Evolutionary conservation across 1,140 invertebrate species (phyloP).

Genomic region (Manduca sexta): DNA sequence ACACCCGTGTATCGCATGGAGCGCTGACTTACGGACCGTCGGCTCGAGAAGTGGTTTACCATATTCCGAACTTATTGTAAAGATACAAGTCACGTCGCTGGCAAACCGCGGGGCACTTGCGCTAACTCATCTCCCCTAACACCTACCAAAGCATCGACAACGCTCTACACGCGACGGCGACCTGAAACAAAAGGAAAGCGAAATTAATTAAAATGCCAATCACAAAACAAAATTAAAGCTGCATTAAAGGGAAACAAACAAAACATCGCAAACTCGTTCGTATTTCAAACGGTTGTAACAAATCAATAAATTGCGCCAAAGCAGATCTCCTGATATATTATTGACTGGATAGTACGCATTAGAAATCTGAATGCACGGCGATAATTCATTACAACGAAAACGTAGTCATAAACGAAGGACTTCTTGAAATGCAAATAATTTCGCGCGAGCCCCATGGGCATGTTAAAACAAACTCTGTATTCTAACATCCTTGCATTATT

Average conservation of each 20-base stretch:
- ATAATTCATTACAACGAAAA: conserved; percentile 32
- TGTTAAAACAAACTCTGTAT: conserved; percentile 52
- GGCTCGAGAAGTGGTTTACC: neutral
- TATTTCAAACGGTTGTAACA: too few relatives aligned
- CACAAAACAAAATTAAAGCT: conserved; percentile 40
- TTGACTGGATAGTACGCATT: conserved; percentile 4
- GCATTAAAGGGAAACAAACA: neutral
- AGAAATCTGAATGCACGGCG: conserved; percentile 19
- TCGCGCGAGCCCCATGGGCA: conserved; percentile 45
- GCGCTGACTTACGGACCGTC: conserved; percentile 26
- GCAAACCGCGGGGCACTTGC: neutral
- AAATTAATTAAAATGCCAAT: conserved; percentile 73
- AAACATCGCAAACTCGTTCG: too few relatives aligned
- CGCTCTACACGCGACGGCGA: conserved; percentile 57
- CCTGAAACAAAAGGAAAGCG: conserved; percentile 75
- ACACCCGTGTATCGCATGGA: conserved; percentile 6
- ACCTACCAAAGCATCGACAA: conserved; percentile 54
- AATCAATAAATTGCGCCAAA: too few relatives aligned
- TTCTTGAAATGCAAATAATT: conserved; percentile 54
- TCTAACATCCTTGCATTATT: conserved; percentile 53
- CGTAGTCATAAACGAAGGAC: conserved; percentile 43
- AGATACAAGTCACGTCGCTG: neutral
- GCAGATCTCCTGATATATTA: neutral
- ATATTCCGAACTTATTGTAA: too few relatives aligned
- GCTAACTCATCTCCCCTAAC: conserved; percentile 18